These are phyloP conservation scores for Drosophila kokeensis DNA, from an alignment of 2,888 invertebrate genomes.

Conservation along the genomic window DNA sequence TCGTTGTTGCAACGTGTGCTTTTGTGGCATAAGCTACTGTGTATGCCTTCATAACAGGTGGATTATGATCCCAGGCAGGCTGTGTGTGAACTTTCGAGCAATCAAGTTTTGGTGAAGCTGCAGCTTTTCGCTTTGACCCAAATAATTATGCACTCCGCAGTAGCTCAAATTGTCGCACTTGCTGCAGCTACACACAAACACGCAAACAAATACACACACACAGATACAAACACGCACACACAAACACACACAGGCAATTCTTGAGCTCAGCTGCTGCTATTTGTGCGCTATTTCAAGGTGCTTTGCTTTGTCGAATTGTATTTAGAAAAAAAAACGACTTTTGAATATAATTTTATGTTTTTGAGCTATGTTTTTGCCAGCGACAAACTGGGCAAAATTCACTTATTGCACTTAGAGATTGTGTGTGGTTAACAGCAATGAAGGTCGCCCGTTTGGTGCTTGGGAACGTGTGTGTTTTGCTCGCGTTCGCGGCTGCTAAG, in stretches of 20 bases:
- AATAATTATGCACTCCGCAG: slow-evolving; percentile 63
- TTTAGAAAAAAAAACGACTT: background rate
- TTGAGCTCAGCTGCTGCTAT: slow-evolving; percentile 35
- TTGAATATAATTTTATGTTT: background rate
- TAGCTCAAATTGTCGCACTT: slow-evolving; percentile 30
- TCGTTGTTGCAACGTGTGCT: slow-evolving; percentile 8
- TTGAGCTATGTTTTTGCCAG: background rate
- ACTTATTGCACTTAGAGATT: slow-evolving; percentile 19
- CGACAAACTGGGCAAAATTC: slow-evolving; percentile 3
- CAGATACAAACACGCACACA: slow-evolving; percentile 11
- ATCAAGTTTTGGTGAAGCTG: slow-evolving; percentile 44
- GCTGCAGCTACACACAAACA: slow-evolving; percentile 41
- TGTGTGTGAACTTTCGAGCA: slow-evolving; percentile 47
- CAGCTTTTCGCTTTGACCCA: slow-evolving; percentile 76
- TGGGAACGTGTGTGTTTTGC: slow-evolving; percentile 52
- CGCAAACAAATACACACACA: slow-evolving; percentile 16
- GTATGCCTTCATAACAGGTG: slow-evolving; percentile 75
- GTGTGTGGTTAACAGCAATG: slow-evolving; percentile 20
- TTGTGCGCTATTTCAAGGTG: slow-evolving; percentile 38
- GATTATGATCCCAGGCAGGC: slow-evolving; percentile 49
- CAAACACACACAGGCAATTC: slow-evolving; percentile 24
- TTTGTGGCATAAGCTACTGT: slow-evolving; percentile 32
- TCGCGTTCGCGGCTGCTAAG: slow-evolving; percentile 78
- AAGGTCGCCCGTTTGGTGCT: slow-evolving; percentile 45
- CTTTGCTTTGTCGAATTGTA: slow-evolving; percentile 3